Percentiles rank a stretch among this genome's conserved stretches.
Evolutionary conservation across 2,888 invertebrate genomes (phyloP).

Genomic region (Erebia ligea): DNA sequence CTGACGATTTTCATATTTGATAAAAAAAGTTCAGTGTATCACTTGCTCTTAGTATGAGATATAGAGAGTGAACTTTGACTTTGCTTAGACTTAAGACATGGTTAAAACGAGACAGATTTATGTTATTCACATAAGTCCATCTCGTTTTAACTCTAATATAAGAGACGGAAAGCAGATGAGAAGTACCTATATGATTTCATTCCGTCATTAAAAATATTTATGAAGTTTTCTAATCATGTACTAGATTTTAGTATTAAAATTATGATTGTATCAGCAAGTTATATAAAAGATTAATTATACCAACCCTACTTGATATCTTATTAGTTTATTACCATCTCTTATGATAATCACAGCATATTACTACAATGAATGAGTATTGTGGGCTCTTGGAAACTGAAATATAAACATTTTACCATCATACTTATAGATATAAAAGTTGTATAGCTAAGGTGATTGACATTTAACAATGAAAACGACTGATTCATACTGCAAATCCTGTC

Average conservation of each 20-base stretch:
- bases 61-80: no score
- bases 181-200: no score
- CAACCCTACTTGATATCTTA: background rate
- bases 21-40: no score
- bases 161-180: no score
- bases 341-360: background rate
- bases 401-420: background rate
- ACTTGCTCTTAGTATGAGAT: no score
- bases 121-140: no score
- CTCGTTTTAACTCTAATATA: no score
- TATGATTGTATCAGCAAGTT: background rate
- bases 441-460: conserved; percentile 20
- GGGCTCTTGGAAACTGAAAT: background rate
- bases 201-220: no score
- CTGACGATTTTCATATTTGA: no score
- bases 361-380: background rate
- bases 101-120: no score
- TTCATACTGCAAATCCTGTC: conserved; percentile 17
- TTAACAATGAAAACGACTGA: conserved; percentile 24
- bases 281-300: background rate
- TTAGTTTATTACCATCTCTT: background rate
- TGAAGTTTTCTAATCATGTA: no score
- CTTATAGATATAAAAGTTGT: conserved; percentile 1
- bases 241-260: background rate
- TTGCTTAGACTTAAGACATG: no score